A percentile compares a stretch with the other conserved stretches of the same genome.
Conservation (phyloP, 2,888 invertebrate genomes). For the Polyommatus icarus region DNA sequence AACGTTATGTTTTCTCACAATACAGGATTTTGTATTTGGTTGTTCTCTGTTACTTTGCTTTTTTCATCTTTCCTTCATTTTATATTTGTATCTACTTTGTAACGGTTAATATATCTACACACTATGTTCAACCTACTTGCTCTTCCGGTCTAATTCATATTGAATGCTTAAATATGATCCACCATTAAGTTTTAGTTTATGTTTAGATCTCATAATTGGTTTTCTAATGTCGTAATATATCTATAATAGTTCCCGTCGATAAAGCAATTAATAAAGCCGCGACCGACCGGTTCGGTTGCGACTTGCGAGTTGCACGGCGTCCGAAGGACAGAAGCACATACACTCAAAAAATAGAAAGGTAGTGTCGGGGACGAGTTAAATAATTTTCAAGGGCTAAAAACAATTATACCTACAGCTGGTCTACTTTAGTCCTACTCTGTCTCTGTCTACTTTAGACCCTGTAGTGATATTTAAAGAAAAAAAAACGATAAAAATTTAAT, state of each 20-base stretch:
- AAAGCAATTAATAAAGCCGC: slow-evolving; percentile 54
- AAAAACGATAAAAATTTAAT: background rate
- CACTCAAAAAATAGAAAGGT: slow-evolving; percentile 30
- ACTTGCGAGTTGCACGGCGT: slow-evolving; percentile 35
- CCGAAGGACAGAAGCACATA: slow-evolving; percentile 65
- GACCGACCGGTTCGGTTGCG: slow-evolving; percentile 39
- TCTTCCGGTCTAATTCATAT: slow-evolving; percentile 27
- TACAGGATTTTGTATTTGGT: background rate
- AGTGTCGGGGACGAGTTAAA: background rate
- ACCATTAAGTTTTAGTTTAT: slow-evolving; percentile 20
- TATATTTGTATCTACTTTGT: background rate
- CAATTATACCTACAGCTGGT: background rate
- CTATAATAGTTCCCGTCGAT: slow-evolving; percentile 52
- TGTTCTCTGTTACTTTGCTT: background rate
- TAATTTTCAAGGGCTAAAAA: background rate
- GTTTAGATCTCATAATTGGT: slow-evolving; percentile 12
- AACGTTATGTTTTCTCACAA: background rate
- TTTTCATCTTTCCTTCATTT: background rate
- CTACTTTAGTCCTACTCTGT: too few species aligned
- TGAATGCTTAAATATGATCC: slow-evolving; percentile 18
- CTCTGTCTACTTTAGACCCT: too few species aligned
- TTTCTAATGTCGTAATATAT: slow-evolving; percentile 42
- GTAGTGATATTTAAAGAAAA: background rate
- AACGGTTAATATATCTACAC: slow-evolving; percentile 38
- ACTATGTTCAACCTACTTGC: slow-evolving; percentile 46